These are phyloP conservation scores for Xiphorhynchus erythropygius DNA, from an alignment of 2,797 vertebrate species.

Conservation along the genomic window DNA sequence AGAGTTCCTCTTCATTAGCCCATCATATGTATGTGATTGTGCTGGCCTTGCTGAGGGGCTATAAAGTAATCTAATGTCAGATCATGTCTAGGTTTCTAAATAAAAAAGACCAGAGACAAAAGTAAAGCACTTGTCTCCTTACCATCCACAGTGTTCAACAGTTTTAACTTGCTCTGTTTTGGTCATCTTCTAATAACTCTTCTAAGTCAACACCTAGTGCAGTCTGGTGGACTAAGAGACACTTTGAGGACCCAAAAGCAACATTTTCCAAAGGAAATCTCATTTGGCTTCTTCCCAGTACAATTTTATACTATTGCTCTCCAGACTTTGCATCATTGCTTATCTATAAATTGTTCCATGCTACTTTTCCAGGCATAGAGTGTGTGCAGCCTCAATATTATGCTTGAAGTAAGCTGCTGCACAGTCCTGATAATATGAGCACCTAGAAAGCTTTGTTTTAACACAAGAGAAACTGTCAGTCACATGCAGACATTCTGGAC, in stretches of 20 bases:
- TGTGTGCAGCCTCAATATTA: not conserved
- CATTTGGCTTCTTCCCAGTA: not conserved
- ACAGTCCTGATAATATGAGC: not conserved
- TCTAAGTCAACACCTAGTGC: not conserved
- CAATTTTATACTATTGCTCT: not conserved
- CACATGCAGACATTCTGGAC: not conserved
- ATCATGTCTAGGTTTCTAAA: not conserved
- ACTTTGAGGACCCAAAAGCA: not conserved
- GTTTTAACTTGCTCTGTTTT: not conserved
- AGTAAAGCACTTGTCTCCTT: not conserved
- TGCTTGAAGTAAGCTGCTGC: not conserved
- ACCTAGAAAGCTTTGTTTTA: not conserved
- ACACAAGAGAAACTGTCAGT: not conserved
- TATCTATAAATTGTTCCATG: not conserved
- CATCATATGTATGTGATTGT: not conserved
- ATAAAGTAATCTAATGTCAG: not conserved
- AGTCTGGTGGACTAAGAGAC: not conserved
- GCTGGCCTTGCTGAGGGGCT: not conserved
- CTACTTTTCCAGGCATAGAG: not conserved
- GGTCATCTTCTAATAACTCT: not conserved
- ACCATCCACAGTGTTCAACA: not conserved
- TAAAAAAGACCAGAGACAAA: not conserved
- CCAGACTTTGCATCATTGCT: not conserved
- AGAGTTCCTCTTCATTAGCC: not conserved
- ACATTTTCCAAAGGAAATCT: not conserved